A percentile compares a stretch with the other conserved stretches of the same genome.
phyloP scores from a whole-genome alignment of 1,140 invertebrate species.

The Aphis gossypii region DNA sequence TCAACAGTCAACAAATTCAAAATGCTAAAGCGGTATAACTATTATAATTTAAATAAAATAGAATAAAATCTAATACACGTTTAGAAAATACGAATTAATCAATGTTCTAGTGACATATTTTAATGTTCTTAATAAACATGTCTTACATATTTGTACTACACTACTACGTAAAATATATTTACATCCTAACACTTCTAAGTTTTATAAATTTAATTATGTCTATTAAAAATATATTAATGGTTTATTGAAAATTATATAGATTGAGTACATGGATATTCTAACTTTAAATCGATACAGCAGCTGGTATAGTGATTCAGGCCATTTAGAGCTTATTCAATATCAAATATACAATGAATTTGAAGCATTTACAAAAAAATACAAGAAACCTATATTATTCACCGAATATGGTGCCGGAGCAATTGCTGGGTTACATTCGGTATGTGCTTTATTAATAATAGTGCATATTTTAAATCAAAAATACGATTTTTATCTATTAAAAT shows the following conservation, averaged over 20 bases:
- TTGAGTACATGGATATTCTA: slow-evolving; percentile 82
- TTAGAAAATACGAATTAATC: background rate
- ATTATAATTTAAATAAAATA: background rate
- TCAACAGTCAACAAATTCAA: slow-evolving; percentile 48
- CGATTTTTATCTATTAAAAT: background rate
- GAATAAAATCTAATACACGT: background rate
- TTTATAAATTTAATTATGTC: background rate
- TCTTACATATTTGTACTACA: background rate
- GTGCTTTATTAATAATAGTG: background rate
- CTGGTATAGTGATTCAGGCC: slow-evolving; percentile 90
- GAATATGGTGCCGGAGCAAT: slow-evolving; percentile 96
- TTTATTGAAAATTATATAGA: slow-evolving; percentile 64
- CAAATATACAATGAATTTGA: slow-evolving; percentile 79
- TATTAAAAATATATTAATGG: background rate
- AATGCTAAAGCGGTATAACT: slow-evolving; percentile 40
- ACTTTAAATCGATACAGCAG: slow-evolving; percentile 94
- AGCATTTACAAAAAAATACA: slow-evolving; percentile 81
- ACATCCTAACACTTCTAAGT: background rate
- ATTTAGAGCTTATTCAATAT: slow-evolving; percentile 76
- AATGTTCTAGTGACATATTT: background rate
- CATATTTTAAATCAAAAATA: background rate
- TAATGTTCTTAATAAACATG: background rate
- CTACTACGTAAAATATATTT: background rate
- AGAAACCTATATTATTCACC: slow-evolving; percentile 90
- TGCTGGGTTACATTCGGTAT: slow-evolving; percentile 80